Evolutionary conservation across 2,113 vertebrate species (phyloP), one percentile per base, ranked within the genome.

Genomic region (Leptodactylus fuscus): DNA sequence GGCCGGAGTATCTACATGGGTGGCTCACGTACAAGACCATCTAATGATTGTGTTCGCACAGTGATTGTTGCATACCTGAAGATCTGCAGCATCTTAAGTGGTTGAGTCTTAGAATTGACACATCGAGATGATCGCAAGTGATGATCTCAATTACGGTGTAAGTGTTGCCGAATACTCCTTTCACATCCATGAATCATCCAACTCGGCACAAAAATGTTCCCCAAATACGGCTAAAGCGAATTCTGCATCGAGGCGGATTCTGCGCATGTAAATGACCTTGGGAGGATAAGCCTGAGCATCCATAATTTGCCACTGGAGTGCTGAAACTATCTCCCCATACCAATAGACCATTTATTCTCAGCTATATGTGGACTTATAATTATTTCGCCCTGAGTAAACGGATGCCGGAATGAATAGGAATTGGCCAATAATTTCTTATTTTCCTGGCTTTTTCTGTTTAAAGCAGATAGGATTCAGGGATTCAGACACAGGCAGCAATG

Each of bases 391-490:
- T 48, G 79, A 46, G 60, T 81, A 81, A 67, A 67, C 32, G 58
- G 55, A 24, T 22, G n/a, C 8, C 24, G 16, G 22, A 22, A 67
- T 78, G 76, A n/a, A 67, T 46, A 67, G 44, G 27, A 67, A 46
- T 4, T 32, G 58, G 29, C 34, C 44, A 67, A 81, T 81, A 44
- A 65, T 27, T 81, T 44, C 16, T 67, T 22, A 62, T 81, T 65
- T 65, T 81, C 24, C 44, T 48, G 27, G n/a, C 11, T 4, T 65
- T 81, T 67, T 44, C 41, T 81, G 79, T 27, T 38, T 32, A 81
- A 29, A n/a, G n/a, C 18, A 67, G 79, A 65, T 65, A 81, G 58
- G 58, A 48, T 62, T 81, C 12, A 81, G 55, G 27, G 51, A 79
- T 62, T 60, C 12, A 81, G n/a, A 62, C 78, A 41, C 53, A 24